These are phyloP conservation scores for Phortica okadai DNA, from an alignment of 2,888 invertebrate species.

Conservation along the genomic window DNA sequence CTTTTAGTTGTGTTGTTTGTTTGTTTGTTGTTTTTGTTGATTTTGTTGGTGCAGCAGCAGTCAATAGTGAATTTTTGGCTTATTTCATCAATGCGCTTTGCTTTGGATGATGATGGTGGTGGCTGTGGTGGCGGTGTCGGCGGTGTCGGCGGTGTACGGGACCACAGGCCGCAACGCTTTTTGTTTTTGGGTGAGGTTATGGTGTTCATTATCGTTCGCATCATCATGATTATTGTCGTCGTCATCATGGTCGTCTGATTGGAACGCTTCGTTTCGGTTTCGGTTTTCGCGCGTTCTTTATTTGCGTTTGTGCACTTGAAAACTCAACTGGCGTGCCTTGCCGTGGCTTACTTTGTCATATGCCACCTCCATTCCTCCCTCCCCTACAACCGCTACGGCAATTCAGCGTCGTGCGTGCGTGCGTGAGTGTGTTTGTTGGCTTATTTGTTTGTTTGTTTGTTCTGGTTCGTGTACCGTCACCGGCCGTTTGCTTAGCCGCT, in stretches of 20 bases:
- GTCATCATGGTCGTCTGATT: slow-evolving; percentile 8
- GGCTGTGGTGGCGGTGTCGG: too few relatives aligned
- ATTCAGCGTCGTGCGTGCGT: slow-evolving; percentile 36
- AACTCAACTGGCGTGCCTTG: slow-evolving; percentile 66
- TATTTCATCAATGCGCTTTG: neutral
- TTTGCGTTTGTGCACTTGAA: slow-evolving; percentile 67
- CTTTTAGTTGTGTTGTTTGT: neutral
- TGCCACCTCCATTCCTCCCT: neutral
- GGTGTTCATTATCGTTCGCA: slow-evolving; percentile 47
- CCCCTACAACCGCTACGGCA: neutral
- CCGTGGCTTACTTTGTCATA: neutral
- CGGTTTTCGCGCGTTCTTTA: slow-evolving; percentile 7
- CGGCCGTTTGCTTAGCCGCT: slow-evolving; percentile 44
- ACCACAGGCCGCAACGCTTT: neutral
- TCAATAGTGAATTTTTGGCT: neutral
- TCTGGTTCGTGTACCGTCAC: slow-evolving; percentile 24
- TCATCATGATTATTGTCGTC: slow-evolving; percentile 56
- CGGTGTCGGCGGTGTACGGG: neutral
- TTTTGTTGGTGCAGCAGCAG: slow-evolving; percentile 28
- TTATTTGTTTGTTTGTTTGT: slow-evolving; percentile 28
- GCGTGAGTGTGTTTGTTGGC: slow-evolving; percentile 29
- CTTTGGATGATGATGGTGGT: too few relatives aligned
- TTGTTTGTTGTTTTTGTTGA: slow-evolving; percentile 46
- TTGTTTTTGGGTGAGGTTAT: slow-evolving; percentile 64
- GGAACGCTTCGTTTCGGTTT: slow-evolving; percentile 20